A percentile compares a stretch with the other conserved stretches of the same genome.
These are phyloP conservation scores for Pipistrellus pygmaeus DNA, from an alignment of 2,797 vertebrate species.

Conservation along the genomic window DNA sequence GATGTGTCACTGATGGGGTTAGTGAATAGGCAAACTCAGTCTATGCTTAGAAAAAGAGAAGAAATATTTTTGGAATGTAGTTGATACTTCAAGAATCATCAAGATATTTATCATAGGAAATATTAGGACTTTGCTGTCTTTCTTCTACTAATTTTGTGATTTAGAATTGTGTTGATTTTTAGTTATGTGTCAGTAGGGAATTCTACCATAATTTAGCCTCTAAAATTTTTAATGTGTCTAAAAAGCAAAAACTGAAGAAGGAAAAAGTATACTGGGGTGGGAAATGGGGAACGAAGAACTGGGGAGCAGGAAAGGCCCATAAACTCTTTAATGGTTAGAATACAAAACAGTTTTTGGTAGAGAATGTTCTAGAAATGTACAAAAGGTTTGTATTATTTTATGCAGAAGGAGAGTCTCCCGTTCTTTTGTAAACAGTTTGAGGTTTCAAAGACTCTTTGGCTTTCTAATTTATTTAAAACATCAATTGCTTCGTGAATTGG, in stretches of 20 bases:
- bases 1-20: neutral
- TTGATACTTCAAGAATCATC: neutral
- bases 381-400: conserved; percentile 31
- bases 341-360: neutral
- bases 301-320: neutral
- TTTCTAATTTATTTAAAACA: conserved; percentile 76
- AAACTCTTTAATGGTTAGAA: neutral
- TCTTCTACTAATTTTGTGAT: neutral
- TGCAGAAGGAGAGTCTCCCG: conserved; percentile 10
- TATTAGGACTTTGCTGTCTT: neutral
- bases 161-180: conserved; percentile 49
- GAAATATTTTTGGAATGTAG: conserved; percentile 1
- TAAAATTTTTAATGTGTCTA: conserved; percentile 37
- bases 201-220: neutral
- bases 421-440: conserved; percentile 71
- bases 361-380: conserved; percentile 61
- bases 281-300: neutral
- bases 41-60: neutral
- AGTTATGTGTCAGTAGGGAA: neutral
- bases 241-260: conserved; percentile 42
- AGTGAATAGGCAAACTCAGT: neutral
- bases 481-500: conserved; percentile 67
- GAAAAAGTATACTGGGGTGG: neutral
- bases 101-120: neutral
- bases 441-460: conserved; percentile 73